Conservation (phyloP, 2,888 invertebrate species). For the Fragum whitleyi region DNA sequence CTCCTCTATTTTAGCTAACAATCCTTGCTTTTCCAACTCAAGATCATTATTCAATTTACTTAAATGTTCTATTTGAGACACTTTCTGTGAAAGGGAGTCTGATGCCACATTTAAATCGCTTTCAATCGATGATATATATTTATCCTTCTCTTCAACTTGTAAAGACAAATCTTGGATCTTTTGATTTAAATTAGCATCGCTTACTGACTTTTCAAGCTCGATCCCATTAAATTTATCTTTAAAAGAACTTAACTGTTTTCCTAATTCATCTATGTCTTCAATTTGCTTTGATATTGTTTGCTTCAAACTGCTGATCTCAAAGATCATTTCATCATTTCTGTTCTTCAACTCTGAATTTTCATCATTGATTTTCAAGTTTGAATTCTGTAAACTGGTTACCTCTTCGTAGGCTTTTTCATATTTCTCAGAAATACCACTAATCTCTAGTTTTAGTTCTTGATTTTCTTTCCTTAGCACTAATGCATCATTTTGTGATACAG, state of each 20-base stretch:
- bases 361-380: not conserved
- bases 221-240: conserved; percentile 43
- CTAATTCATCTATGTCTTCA: conserved; percentile 8
- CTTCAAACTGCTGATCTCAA: conserved; percentile 12
- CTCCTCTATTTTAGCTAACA: not conserved
- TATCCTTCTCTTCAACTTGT: conserved; percentile 22
- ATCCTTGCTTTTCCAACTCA: conserved; percentile 25
- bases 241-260: conserved; percentile 32
- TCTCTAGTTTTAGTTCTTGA: not conserved
- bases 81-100: not conserved
- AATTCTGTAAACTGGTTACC: not conserved
- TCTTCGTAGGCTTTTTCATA: conserved; percentile 14
- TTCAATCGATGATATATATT: conserved; percentile 24
- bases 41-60: conserved; percentile 17
- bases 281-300: not conserved
- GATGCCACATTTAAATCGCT: conserved; percentile 35
- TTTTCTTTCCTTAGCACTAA: not conserved
- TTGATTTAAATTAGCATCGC: conserved; percentile 33
- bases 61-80: conserved; percentile 11
- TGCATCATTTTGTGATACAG: conserved; percentile 1
- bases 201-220: conserved; percentile 33
- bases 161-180: conserved; percentile 28
- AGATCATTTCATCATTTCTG: not conserved
- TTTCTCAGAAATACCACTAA: not conserved
- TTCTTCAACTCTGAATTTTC: not conserved